Percentiles rank a stretch among this genome's conserved stretches.
phyloP scores from a whole-genome alignment of 2,888 invertebrate genomes.

The Drosophila flavopinicola region DNA sequence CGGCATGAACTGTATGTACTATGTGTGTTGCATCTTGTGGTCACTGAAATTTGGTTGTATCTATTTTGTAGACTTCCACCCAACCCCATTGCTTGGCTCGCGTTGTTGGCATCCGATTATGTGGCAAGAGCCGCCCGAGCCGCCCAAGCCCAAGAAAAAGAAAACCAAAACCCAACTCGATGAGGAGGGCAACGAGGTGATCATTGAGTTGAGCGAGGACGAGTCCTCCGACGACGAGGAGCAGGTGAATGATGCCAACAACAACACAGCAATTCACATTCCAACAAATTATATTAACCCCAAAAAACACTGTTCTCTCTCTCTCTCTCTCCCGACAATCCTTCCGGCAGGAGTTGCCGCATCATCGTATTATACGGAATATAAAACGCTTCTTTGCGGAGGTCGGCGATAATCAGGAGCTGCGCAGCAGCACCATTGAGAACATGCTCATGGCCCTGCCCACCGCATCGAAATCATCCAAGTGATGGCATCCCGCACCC shows the following conservation, averaged over 20 bases:
- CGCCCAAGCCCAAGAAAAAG: constrained; percentile 84
- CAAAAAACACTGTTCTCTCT: constrained; percentile 1
- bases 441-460: constrained; percentile 84
- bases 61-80: constrained; percentile 85
- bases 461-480: constrained; percentile 73
- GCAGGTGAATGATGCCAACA: constrained; percentile 67
- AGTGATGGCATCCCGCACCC: constrained; percentile 42
- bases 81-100: constrained; percentile 86
- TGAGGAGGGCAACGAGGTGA: constrained; percentile 83
- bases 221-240: constrained; percentile 83
- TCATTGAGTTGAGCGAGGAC: constrained; percentile 83
- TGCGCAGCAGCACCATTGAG: constrained; percentile 83
- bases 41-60: constrained; percentile 30
- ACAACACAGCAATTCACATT: constrained; percentile 25
- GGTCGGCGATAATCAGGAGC: constrained; percentile 83
- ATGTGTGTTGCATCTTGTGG: constrained; percentile 10
- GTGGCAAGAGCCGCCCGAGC: constrained; percentile 86
- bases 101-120: constrained; percentile 88
- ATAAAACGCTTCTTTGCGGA: constrained; percentile 85
- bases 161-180: constrained; percentile 84
- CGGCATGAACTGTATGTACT: constrained; percentile 11
- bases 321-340: constrained; percentile 5
- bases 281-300: constrained; percentile 37
- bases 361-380: constrained; percentile 87
- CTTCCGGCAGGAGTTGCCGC: constrained; percentile 85